phyloP scores from a whole-genome alignment of 1,140 invertebrate species.

The Microplitis mediator region DNA sequence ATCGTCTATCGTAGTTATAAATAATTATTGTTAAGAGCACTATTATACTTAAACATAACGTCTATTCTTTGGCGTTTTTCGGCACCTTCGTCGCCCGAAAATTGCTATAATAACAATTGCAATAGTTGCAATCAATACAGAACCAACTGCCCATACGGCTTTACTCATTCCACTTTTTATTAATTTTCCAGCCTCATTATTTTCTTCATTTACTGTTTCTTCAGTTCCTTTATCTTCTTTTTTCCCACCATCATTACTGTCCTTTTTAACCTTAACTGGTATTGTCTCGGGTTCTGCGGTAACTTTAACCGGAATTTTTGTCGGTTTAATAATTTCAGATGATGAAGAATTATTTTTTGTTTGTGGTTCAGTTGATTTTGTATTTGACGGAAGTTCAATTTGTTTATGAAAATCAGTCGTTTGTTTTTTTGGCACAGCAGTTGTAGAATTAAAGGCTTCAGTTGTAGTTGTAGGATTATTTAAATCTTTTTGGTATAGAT shows the following conservation, averaged over 20 bases:
- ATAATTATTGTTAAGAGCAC: no score
- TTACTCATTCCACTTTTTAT: conserved; percentile 47
- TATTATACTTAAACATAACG: conserved; percentile 46
- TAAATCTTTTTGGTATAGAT: conserved; percentile 30
- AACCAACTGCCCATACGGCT: conserved; percentile 51
- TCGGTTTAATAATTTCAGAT: not conserved
- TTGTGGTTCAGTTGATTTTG: not conserved
- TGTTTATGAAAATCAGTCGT: not conserved
- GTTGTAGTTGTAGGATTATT: conserved; percentile 38
- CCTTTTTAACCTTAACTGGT: not conserved
- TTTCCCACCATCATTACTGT: conserved; percentile 12
- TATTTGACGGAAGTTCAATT: not conserved
- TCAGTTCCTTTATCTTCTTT: not conserved
- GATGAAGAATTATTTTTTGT: not conserved
- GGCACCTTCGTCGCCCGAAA: conserved; percentile 50
- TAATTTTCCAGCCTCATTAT: conserved; percentile 15
- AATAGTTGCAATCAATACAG: conserved; percentile 47
- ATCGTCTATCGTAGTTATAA: no score
- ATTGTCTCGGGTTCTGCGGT: not conserved
- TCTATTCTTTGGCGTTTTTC: conserved; percentile 55
- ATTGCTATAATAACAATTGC: conserved; percentile 52
- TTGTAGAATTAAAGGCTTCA: conserved; percentile 31
- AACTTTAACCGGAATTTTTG: not conserved
- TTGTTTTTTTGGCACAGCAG: not conserved
- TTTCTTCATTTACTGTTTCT: not conserved